Evolutionary conservation across 1,140 invertebrate genomes (phyloP).

Genomic region (Melipona quadrifasciata): DNA sequence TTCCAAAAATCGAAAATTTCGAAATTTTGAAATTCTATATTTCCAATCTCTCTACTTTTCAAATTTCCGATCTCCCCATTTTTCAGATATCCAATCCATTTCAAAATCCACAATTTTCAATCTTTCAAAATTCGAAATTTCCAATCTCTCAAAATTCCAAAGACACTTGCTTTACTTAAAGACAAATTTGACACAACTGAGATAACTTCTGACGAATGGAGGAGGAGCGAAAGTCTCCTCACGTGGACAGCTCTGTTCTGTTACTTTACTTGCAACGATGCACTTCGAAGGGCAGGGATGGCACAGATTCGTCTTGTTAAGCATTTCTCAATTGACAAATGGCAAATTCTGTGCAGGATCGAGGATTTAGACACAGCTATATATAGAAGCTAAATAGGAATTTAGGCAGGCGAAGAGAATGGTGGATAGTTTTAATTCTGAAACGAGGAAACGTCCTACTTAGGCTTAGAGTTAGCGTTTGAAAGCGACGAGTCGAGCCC

Average conservation of each 20-base stretch:
- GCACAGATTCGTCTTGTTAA: background rate
- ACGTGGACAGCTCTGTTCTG: background rate
- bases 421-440: background rate
- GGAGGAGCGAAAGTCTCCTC: background rate
- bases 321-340: background rate
- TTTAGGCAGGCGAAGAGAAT: background rate
- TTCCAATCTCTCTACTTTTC: no score
- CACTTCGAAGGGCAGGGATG: background rate
- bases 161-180: background rate
- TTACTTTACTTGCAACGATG: background rate
- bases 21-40: no score
- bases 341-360: background rate
- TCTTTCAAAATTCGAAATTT: background rate
- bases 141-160: background rate
- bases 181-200: background rate
- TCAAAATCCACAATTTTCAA: no score
- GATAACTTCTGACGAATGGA: background rate
- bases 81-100: no score
- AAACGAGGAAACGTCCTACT: background rate
- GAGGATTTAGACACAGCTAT: background rate
- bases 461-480: conserved; percentile 1
- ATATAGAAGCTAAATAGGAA: background rate
- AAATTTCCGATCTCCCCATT: no score
- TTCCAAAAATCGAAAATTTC: background rate
- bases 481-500: conserved; percentile 65